Evolutionary conservation across 1,140 invertebrate species (phyloP).

Genomic region (Cataglyphis hispanica): DNA sequence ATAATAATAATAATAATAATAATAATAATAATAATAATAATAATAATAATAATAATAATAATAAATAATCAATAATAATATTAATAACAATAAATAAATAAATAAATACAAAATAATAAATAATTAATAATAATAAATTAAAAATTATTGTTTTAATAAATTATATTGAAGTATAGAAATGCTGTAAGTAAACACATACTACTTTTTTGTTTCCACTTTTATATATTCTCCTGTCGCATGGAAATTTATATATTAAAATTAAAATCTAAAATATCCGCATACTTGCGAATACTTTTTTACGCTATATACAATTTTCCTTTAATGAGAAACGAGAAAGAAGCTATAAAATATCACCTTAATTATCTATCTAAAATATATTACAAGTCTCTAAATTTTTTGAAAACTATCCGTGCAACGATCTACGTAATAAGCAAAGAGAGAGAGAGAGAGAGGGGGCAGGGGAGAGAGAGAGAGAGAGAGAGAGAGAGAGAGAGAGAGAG

Average conservation of each 20-base stretch:
- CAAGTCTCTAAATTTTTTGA: slow-evolving; percentile 41
- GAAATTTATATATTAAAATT: neutral
- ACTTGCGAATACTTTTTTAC: neutral
- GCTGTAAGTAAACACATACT: neutral
- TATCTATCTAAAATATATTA: slow-evolving; percentile 36
- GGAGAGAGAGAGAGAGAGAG: too few relatives aligned
- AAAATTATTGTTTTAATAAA: slow-evolving; percentile 62
- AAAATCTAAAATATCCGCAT: slow-evolving; percentile 2
- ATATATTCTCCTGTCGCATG: neutral
- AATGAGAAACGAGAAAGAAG: slow-evolving; percentile 16
- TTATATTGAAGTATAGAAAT: too few relatives aligned
- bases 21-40: too few relatives aligned
- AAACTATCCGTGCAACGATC: slow-evolving; percentile 20
- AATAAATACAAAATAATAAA: too few relatives aligned
- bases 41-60: too few relatives aligned
- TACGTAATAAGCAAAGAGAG: neutral
- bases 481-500: too few relatives aligned
- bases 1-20: too few relatives aligned
- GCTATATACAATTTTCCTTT: slow-evolving; percentile 8
- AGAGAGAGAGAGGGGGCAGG: too few relatives aligned
- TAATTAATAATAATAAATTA: too few relatives aligned
- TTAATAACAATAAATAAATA: too few relatives aligned
- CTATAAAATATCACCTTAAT: slow-evolving; percentile 17
- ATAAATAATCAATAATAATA: too few relatives aligned
- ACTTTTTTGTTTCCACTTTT: neutral